Base-by-base conservation (phyloP, 2,113 vertebrate genomes). In the Cynocephalus volans region DNA sequence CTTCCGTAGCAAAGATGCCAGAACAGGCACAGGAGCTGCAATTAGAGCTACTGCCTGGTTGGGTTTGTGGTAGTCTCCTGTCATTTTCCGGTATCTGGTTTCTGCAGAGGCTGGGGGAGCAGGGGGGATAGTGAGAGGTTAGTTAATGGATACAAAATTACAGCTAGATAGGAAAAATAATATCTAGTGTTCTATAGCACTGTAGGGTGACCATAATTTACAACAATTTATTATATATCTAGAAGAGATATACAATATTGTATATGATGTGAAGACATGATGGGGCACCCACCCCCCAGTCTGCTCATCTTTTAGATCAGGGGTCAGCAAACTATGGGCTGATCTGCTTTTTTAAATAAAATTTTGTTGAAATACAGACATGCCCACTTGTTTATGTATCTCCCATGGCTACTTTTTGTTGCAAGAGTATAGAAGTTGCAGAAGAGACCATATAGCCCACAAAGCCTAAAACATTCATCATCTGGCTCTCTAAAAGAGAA, bases 291-390 rank as follows among this genome's bases (percentile, higher is more conserved):
- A 28, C 24, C 33, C 6, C 12, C 14, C 21, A 23, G 12, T 3
- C 24, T 5, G 28, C 4, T 45, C 21, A 48, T 58, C 8, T 60
- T 67, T 58, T 73, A 60, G 72, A 54, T 56, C 19, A 62, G 69
- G 17, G 5, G 13, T 12, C 33, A 18, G 50, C 48, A 88, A 76
- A 19, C 33, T 31, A 50, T 13, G 8, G 6, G 3, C 41, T 81
- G 48, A 69, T 41, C 17, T 89, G n/a, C 21, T 88, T 95, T 67
- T 62, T 23, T 52, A 88, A 93, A 88, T 88, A 18, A 76, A 83
- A 65, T 15, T 50, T 64, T 69, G 24, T 67, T 75, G 15, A 70
- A 60, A 88, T 26, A 56, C 33, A 73, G 12, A 0, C 56, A 85
- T 19, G 58, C 24, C 45, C 11, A 33, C 60, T 80, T 56, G 13